phyloP scores from a whole-genome alignment of 2,888 invertebrate species.

The Lithophane semibrunnea region DNA sequence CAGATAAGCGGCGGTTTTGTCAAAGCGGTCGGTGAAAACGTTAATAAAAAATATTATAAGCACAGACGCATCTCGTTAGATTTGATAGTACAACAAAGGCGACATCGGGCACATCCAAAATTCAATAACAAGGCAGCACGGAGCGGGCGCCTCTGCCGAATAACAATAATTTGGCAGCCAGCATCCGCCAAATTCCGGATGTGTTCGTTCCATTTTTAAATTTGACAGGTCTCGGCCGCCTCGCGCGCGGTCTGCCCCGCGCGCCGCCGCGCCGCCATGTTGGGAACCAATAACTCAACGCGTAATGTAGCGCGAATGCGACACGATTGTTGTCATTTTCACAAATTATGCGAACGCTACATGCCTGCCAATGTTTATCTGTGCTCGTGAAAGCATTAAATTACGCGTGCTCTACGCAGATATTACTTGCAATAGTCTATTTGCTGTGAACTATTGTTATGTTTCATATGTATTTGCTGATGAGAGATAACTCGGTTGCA shows the following conservation, averaged over 20 bases:
- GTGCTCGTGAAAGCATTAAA: constrained; percentile 85
- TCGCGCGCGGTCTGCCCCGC: constrained; percentile 64
- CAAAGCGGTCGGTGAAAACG: constrained; percentile 49
- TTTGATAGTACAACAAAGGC: constrained; percentile 80
- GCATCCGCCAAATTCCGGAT: constrained; percentile 87
- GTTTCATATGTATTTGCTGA: constrained; percentile 51
- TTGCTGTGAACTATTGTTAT: constrained; percentile 60
- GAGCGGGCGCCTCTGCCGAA: constrained; percentile 81
- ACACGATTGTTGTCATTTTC: constrained; percentile 88
- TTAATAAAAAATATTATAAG: constrained; percentile 65
- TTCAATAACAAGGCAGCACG: constrained; percentile 86
- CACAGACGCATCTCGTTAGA: constrained; percentile 69
- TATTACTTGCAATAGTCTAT: constrained; percentile 77
- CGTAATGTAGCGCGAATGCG: constrained; percentile 86
- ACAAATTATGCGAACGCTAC: constrained; percentile 87
- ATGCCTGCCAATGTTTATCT: constrained; percentile 87
- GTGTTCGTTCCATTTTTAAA: constrained; percentile 89
- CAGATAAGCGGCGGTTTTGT: constrained; percentile 54
- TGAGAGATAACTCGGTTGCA: constrained; percentile 54
- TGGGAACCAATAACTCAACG: constrained; percentile 82
- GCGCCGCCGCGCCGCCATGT: constrained; percentile 64
- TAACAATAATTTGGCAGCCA: constrained; percentile 89
- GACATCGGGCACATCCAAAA: constrained; percentile 82
- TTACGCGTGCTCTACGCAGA: constrained; percentile 80
- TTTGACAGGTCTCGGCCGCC: constrained; percentile 86